phyloP scores from a whole-genome alignment of 2,797 vertebrate species.

The Channallabes apus region DNA sequence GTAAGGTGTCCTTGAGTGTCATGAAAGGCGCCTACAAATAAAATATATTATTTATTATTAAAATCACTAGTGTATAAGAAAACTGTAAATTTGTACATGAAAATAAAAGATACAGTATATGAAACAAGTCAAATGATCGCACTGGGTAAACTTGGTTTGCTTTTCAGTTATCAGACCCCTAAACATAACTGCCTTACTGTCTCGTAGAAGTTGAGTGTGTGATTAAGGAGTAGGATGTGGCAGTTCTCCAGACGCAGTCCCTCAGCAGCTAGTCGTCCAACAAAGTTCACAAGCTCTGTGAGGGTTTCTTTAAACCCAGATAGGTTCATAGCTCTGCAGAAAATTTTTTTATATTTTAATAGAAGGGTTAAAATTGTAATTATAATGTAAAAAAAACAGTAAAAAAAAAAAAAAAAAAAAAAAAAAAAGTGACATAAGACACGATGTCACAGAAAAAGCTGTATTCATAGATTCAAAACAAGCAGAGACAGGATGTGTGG shows the following conservation, averaged over 20 bases:
- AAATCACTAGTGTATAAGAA: neutral
- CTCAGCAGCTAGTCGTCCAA: conserved; percentile 78
- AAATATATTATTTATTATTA: too few relatives aligned
- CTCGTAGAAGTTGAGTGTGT: conserved; percentile 90
- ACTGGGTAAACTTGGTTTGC: neutral
- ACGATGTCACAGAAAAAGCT: neutral
- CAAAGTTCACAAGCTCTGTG: conserved; percentile 83
- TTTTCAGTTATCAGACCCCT: neutral
- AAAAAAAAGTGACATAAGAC: neutral
- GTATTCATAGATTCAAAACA: neutral
- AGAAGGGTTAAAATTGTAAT: neutral
- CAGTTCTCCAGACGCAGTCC: conserved; percentile 82
- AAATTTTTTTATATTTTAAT: too few relatives aligned
- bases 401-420: too few relatives aligned
- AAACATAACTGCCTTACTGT: conserved; percentile 70
- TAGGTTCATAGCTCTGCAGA: conserved; percentile 81
- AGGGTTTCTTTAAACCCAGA: conserved; percentile 79
- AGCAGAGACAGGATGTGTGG: neutral
- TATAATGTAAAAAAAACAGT: too few relatives aligned
- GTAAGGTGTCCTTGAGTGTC: too few relatives aligned
- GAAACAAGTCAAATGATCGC: neutral
- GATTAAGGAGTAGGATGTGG: conserved; percentile 80
- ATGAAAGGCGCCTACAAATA: too few relatives aligned
- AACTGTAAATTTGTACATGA: neutral
- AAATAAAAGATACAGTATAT: neutral